Conservation (phyloP, 1,140 invertebrate genomes). For the Zaprionus capensis region DNA sequence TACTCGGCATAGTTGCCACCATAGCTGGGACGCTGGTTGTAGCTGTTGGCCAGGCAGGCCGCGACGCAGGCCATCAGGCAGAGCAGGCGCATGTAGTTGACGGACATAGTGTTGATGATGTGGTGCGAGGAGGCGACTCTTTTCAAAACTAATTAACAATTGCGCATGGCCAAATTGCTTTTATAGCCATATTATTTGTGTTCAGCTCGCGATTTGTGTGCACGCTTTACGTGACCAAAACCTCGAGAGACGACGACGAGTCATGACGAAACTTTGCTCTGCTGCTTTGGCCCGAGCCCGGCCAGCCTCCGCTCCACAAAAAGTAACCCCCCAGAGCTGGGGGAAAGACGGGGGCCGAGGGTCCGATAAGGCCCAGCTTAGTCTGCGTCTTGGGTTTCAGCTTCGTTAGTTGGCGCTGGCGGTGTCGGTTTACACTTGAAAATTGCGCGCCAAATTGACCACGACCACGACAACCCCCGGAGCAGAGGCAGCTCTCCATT, state of each 20-base stretch:
- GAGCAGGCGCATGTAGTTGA: slow-evolving; percentile 57
- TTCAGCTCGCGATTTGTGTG: slow-evolving; percentile 69
- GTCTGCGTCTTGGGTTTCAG: background rate
- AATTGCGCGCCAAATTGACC: slow-evolving; percentile 69
- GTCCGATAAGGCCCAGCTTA: slow-evolving; percentile 50
- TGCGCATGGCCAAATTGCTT: slow-evolving; percentile 79
- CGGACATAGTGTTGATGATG: slow-evolving; percentile 53
- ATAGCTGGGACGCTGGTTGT: slow-evolving; percentile 22
- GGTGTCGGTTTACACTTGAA: slow-evolving; percentile 65
- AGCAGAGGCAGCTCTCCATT: slow-evolving; percentile 47
- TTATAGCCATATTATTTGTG: slow-evolving; percentile 76
- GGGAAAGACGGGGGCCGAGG: background rate
- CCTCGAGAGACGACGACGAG: slow-evolving; percentile 31
- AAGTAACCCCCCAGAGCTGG: slow-evolving; percentile 3
- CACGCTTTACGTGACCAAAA: slow-evolving; percentile 74
- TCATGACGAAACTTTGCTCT: slow-evolving; percentile 45
- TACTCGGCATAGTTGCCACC: slow-evolving; percentile 41
- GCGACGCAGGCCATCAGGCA: slow-evolving; percentile 70
- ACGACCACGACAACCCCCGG: slow-evolving; percentile 21
- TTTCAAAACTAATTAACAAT: slow-evolving; percentile 71
- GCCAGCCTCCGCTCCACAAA: slow-evolving; percentile 29
- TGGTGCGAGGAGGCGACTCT: slow-evolving; percentile 66
- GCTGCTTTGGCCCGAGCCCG: slow-evolving; percentile 27
- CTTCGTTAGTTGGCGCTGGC: background rate
- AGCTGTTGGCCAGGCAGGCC: slow-evolving; percentile 43